phyloP scores from a whole-genome alignment of 2,888 invertebrate genomes.

The Diarsia mendica region DNA sequence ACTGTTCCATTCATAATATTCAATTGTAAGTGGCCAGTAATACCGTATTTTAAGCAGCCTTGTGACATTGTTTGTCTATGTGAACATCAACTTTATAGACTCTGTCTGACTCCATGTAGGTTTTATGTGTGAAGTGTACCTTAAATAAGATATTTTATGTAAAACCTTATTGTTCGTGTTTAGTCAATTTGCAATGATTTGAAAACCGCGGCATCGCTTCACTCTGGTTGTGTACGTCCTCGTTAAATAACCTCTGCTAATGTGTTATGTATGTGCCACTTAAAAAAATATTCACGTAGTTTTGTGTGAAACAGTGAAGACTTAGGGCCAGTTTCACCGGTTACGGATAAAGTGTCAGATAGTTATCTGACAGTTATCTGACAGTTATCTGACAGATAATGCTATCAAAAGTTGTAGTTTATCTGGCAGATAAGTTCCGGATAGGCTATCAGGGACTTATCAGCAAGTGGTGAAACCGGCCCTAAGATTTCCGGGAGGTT shows the following conservation, averaged over 20 bases:
- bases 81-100: slow-evolving; percentile 1
- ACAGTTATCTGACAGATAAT: too few relatives aligned
- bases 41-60: slow-evolving; percentile 3
- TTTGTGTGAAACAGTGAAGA: slow-evolving; percentile 16
- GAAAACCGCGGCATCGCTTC: slow-evolving; percentile 35
- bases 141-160: slow-evolving; percentile 28
- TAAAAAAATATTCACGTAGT: background rate
- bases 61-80: slow-evolving; percentile 9
- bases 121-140: slow-evolving; percentile 4
- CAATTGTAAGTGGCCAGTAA: background rate
- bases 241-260: slow-evolving; percentile 39
- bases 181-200: slow-evolving; percentile 47
- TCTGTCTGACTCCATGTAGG: background rate
- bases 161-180: slow-evolving; percentile 46
- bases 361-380: too few relatives aligned
- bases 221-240: slow-evolving; percentile 42
- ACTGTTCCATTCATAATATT: background rate
- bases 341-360: too few relatives aligned
- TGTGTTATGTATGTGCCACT: slow-evolving; percentile 12
- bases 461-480: too few relatives aligned
- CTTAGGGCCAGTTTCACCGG: too few relatives aligned
- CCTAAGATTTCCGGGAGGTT: slow-evolving; percentile 2
- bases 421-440: too few relatives aligned
- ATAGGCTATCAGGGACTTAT: too few relatives aligned
- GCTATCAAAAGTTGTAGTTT: too few relatives aligned